Evolutionary conservation across 2,888 invertebrate genomes (phyloP).

Genomic region (Drosophila mettleri): DNA sequence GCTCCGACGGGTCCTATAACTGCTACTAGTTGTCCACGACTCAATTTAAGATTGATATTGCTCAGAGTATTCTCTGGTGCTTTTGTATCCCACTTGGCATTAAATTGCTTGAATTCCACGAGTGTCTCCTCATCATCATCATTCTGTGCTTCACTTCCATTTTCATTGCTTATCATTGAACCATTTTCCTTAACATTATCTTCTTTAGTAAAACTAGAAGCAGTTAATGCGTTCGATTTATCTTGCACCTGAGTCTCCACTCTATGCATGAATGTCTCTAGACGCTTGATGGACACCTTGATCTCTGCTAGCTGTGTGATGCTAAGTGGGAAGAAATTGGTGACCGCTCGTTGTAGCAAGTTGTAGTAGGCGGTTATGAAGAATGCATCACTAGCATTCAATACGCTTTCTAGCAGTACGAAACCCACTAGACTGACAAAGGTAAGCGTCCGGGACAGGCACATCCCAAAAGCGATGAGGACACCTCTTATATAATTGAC

Average conservation of each 20-base stretch:
- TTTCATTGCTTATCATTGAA: conserved; percentile 13
- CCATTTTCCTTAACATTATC: conserved; percentile 40
- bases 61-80: conserved; percentile 88
- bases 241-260: conserved; percentile 85
- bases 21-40: conserved; percentile 88
- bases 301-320: conserved; percentile 88
- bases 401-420: conserved; percentile 88
- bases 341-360: conserved; percentile 92
- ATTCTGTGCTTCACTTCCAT: conserved; percentile 14
- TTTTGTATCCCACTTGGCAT: conserved; percentile 88
- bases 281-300: conserved; percentile 86
- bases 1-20: conserved; percentile 90
- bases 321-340: conserved; percentile 93
- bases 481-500: conserved; percentile 91
- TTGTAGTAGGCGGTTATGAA: conserved; percentile 95
- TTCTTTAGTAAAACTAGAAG: conserved; percentile 15
- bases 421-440: conserved; percentile 93
- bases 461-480: conserved; percentile 92
- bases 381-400: conserved; percentile 93
- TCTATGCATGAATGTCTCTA: conserved; percentile 87
- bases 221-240: conserved; percentile 50
- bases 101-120: conserved; percentile 87
- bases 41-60: conserved; percentile 88
- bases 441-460: conserved; percentile 93
- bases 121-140: conserved; percentile 58